These are phyloP conservation scores for Aphyosemion australe DNA, from an alignment of 2,113 vertebrate species.

Conservation along the genomic window DNA sequence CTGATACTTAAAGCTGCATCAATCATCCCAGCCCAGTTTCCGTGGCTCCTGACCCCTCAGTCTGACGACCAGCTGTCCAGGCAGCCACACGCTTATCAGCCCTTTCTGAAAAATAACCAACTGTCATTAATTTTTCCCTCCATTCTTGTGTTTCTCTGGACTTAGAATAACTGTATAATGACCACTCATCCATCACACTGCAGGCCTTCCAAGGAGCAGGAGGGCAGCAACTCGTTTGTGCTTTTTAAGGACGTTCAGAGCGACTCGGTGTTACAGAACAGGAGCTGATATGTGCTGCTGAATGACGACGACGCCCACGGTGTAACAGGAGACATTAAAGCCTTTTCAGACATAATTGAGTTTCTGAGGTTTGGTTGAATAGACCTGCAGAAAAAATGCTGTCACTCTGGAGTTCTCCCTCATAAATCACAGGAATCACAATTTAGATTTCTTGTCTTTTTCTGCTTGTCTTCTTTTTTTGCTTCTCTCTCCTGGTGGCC, in stretches of 20 bases:
- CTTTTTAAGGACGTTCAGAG: constrained; percentile 29
- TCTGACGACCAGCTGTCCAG: not conserved
- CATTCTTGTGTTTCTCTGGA: not conserved
- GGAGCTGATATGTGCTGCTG: constrained; percentile 27
- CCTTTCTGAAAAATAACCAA: constrained; percentile 10
- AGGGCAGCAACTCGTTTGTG: constrained; percentile 15
- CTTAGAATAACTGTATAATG: constrained; percentile 28
- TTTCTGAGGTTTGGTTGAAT: constrained; percentile 45
- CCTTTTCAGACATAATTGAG: constrained; percentile 56
- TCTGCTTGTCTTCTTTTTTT: constrained; percentile 1
- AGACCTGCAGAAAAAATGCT: not conserved
- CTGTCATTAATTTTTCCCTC: constrained; percentile 11
- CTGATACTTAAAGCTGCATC: not conserved
- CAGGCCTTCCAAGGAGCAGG: constrained; percentile 7
- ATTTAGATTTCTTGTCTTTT: constrained; percentile 12
- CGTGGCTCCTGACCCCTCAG: constrained; percentile 7
- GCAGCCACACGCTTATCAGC: not conserved
- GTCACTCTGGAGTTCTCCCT: constrained; percentile 14
- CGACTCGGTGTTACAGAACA: constrained; percentile 3
- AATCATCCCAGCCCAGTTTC: constrained; percentile 10
- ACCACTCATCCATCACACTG: constrained; percentile 27
- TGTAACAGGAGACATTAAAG: constrained; percentile 48
- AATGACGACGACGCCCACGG: constrained; percentile 26
- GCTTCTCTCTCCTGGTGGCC: too few species aligned
- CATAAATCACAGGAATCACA: constrained; percentile 49